Base-by-base conservation (phyloP, 2,888 invertebrate genomes). In the Monopis laevigella region DNA sequence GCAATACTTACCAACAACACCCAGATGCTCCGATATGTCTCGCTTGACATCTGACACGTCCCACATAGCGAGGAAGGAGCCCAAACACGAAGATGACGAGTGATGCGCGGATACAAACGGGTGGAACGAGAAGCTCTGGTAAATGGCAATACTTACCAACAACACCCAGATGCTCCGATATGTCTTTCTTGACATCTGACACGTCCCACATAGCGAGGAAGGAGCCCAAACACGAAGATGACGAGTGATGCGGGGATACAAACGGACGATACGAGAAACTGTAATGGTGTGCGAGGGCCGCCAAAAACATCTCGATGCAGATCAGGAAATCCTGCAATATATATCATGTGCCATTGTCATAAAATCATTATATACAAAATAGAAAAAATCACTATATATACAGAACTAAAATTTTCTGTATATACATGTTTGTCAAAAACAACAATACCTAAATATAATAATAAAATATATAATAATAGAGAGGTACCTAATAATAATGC, bases 291-390 rank as follows among this genome's bases (percentile, higher is more conserved):
- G 96, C 97, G 16, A 97, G 86, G 1, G 97, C 95, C 16, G 97
- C 97, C 54, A 97, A 66, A 64, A 97, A 96, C 98, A 98, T 98
- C 82, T 98, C 98, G 58, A 98, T 93, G 65, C 98, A 98, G 51
- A 98, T 96, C 42, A 95, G 77, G 72, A 98, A 96, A 77, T 98
- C 93, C 90, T 96, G 82, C 12, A 82, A 81, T 45, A 43, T 49
- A 45, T 52, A 18, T n/a, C n/a, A n/a, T n/a, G n/a, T n/a, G n/a
- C n/a, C n/a, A n/a, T n/a, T n/a, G n/a, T n/a, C n/a, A n/a, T n/a
- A n/a, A n/a, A n/a, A n/a, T n/a, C n/a, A n/a, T n/a, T n/a, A n/a
- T n/a, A n/a, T n/a, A n/a, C n/a, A n/a, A n/a, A n/a, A n/a, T n/a
- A n/a, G n/a, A n/a, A n/a, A n/a, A n/a, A n/a, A n/a, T n/a, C n/a